These are phyloP conservation scores for Acrobasis repandana DNA, from an alignment of 2,888 invertebrate genomes.

Conservation along the genomic window DNA sequence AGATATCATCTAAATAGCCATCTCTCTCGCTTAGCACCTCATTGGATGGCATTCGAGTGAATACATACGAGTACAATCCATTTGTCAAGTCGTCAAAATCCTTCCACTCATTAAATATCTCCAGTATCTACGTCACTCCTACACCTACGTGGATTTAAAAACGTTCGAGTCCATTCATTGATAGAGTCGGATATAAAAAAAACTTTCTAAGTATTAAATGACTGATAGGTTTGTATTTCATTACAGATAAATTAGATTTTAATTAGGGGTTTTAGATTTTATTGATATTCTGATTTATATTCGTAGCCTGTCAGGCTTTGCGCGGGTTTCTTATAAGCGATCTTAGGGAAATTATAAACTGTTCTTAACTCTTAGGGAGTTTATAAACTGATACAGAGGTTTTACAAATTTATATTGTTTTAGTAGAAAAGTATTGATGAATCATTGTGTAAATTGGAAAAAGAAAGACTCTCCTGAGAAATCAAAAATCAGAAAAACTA, in stretches of 20 bases:
- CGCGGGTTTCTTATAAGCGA: no score
- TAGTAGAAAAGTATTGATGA: no score
- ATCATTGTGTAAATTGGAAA: no score
- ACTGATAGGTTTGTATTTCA: constrained; percentile 27
- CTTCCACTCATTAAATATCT: constrained; percentile 61
- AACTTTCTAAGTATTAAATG: constrained; percentile 28
- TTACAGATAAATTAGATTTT: constrained; percentile 21
- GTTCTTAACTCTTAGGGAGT: no score
- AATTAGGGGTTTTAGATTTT: constrained; percentile 8
- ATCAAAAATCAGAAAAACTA: no score
- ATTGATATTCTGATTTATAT: constrained; percentile 16
- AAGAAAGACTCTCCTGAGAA: no score
- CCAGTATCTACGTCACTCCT: constrained; percentile 53
- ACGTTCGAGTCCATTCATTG: constrained; percentile 43
- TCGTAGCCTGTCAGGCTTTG: not conserved
- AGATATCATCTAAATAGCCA: constrained; percentile 2
- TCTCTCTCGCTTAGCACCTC: constrained; percentile 13
- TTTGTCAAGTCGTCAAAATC: constrained; percentile 67
- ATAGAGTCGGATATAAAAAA: constrained; percentile 38
- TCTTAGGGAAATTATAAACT: no score
- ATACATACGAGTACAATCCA: constrained; percentile 41
- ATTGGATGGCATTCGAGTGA: constrained; percentile 17
- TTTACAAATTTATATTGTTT: no score
- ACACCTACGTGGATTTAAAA: constrained; percentile 54
- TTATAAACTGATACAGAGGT: no score